Percentiles rank a stretch among this genome's conserved stretches.
Evolutionary conservation across 2,888 invertebrate species (phyloP).

Genomic region (Nysson spinosus): DNA sequence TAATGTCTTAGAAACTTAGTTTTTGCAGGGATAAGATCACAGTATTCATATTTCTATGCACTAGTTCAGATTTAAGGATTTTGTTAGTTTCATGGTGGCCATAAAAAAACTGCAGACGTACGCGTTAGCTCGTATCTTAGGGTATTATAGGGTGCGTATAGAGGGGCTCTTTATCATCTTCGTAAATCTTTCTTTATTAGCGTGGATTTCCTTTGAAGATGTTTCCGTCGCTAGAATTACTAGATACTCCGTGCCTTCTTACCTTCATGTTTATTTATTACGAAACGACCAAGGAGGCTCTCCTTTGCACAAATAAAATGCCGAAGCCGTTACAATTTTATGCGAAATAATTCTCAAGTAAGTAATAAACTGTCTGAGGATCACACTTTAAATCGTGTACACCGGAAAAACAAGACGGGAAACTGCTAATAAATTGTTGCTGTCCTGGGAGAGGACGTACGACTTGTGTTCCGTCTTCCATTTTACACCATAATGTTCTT

Average conservation of each 20-base stretch:
- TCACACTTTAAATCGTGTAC: too few relatives aligned
- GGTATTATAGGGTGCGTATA: too few relatives aligned
- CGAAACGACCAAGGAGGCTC: constrained; percentile 2
- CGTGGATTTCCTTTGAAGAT: constrained; percentile 22
- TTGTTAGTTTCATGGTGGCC: not conserved
- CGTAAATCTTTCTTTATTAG: constrained; percentile 30
- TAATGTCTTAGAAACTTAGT: not conserved
- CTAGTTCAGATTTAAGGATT: not conserved
- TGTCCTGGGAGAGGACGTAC: too few relatives aligned
- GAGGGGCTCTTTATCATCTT: constrained; percentile 18
- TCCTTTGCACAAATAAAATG: not conserved
- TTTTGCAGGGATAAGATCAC: not conserved
- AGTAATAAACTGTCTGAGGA: not conserved
- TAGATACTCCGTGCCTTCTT: constrained; percentile 6
- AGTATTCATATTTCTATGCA: not conserved
- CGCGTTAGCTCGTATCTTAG: too few relatives aligned
- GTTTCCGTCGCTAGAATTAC: constrained; percentile 28
- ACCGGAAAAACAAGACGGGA: too few relatives aligned
- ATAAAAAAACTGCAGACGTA: constrained; percentile 1
- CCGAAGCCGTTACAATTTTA: not conserved
- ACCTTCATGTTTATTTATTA: constrained; percentile 24
- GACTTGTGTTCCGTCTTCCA: too few relatives aligned
- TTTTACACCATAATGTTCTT: too few relatives aligned
- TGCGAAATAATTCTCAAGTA: not conserved
- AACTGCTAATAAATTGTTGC: too few relatives aligned